Base-by-base conservation (phyloP, 2,888 invertebrate species). In the Orthosia gracilis region DNA sequence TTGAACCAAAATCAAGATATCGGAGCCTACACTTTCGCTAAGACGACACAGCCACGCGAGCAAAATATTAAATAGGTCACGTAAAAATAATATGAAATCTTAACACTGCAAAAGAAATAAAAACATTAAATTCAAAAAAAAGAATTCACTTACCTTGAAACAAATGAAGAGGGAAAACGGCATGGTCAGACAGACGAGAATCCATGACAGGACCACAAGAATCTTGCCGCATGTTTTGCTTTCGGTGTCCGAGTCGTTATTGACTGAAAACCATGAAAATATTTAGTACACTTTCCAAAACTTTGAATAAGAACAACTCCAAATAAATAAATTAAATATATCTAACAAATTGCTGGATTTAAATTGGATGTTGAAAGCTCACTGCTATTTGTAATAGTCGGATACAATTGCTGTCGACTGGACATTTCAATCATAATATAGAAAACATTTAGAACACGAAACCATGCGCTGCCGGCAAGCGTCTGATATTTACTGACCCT, bases 161-260 rank as follows among this genome's bases (percentile, higher is more conserved):
- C 99, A 99, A 73, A 99, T 97, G 93, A 99, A 98, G 9, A 99
- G 97, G 0, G 99, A 99, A 89, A 99, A 98, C 0, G 99, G 99
- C 97, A 99, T 98, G 1, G 99, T 99, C 54, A 98, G 85, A 26
- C 98, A 93, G 52, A 99, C 98, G 52, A 99, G 91, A 5, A 98
- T 91, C 98, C 99, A 99, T 12, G 99, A 98, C 50, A 99, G 94
- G 26, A 97, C 97, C 59, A 98, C 98, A 62, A 99, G 96, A 78
- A 99, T 97, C 94, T 98, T 98, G 7, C 99, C 99, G 91, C 99
- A 99, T 69, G 98, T 97, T 85, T 98, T 98, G 0, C 97, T 96
- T 67, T 98, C 98, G 9, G 97, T 96, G 76, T 97, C 97, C 31
- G 94, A 94, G 64, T 97, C 97, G 49, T 98, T 97, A 58, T 91